Conservation (phyloP, 2,797 vertebrate genomes). For the Halcyon badia region DNA sequence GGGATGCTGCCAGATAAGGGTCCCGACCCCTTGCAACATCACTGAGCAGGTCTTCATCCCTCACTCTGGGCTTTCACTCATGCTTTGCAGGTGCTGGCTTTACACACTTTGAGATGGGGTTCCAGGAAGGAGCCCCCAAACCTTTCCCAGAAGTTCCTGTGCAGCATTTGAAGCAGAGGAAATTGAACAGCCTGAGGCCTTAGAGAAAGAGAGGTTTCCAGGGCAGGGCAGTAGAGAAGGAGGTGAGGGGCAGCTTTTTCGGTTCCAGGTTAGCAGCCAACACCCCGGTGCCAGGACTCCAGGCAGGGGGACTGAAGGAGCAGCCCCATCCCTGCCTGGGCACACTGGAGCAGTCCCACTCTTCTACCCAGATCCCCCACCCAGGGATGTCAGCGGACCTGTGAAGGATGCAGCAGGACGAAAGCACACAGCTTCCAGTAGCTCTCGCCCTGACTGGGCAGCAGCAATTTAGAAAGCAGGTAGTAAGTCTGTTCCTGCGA, state of each 20-base stretch:
- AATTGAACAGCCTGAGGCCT: not conserved
- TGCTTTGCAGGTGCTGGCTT: fast-evolving
- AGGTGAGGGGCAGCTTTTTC: not conserved
- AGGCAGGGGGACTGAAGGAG: not conserved
- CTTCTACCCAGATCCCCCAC: not conserved
- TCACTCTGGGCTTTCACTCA: fast-evolving
- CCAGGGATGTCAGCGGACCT: fast-evolving
- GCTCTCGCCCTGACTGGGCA: not conserved
- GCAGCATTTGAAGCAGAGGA: not conserved
- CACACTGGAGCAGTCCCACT: fast-evolving
- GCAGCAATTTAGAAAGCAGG: not conserved
- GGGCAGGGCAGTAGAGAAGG: fast-evolving
- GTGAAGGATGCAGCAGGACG: not conserved
- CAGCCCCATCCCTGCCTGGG: not conserved
- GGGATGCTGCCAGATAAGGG: not conserved
- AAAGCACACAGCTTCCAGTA: not conserved
- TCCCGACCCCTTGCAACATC: fast-evolving
- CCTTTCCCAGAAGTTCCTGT: not conserved
- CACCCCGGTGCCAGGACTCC: fast-evolving
- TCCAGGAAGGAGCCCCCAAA: not conserved
- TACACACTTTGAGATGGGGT: not conserved
- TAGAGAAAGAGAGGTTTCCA: not conserved
- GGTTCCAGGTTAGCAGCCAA: not conserved
- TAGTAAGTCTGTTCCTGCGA: not conserved
- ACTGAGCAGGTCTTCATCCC: not conserved